Evolutionary conservation across 2,113 vertebrate species (phyloP).

Genomic region (Leucosticte australis): DNA sequence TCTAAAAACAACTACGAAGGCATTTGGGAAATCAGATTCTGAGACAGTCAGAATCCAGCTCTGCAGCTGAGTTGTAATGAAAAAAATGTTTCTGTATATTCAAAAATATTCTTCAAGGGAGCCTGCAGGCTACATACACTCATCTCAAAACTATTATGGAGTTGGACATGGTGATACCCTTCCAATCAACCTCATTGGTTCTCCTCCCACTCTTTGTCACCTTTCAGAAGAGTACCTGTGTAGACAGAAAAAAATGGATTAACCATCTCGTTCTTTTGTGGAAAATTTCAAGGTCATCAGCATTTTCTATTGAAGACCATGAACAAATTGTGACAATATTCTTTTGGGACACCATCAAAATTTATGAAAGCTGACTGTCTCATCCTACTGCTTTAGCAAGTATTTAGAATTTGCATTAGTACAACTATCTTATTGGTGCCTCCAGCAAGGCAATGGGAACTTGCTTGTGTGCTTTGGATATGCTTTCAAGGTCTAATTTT

Average conservation of each 20-base stretch:
- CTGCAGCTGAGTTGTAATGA: not conserved
- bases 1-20: not conserved
- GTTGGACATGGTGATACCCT: not conserved
- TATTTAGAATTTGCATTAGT: not conserved
- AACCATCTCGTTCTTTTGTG: not conserved
- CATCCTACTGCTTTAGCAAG: not conserved
- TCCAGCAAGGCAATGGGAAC: not conserved
- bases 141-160: not conserved
- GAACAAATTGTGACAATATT: not conserved
- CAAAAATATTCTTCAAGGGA: not conserved
- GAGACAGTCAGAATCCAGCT: not conserved
- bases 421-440: not conserved
- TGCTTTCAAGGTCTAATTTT: not conserved
- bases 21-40: not conserved
- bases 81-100: conserved; percentile 10
- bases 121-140: not conserved
- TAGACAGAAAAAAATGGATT: not conserved
- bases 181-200: not conserved
- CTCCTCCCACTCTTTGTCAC: not conserved
- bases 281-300: not conserved
- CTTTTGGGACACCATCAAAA: not conserved
- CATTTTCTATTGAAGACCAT: not conserved
- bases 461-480: not conserved
- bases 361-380: not conserved
- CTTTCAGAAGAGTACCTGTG: not conserved